These are phyloP conservation scores for Melanaphis sacchari DNA, from an alignment of 1,140 invertebrate genomes.

Conservation along the genomic window DNA sequence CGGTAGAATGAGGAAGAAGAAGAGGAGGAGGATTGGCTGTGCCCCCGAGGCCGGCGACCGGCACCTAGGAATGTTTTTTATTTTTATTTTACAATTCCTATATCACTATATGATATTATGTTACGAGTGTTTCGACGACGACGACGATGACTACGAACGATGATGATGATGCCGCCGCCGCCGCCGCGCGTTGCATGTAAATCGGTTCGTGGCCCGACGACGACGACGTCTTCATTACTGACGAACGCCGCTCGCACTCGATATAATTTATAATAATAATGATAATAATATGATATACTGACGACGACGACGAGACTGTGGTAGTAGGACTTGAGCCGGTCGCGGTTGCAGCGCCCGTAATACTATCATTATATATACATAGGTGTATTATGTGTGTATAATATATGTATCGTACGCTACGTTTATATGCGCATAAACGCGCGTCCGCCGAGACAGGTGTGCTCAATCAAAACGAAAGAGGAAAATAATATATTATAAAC, in stretches of 20 bases:
- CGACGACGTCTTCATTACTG: slow-evolving; percentile 45
- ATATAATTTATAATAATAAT: not conserved
- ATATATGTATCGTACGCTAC: not conserved
- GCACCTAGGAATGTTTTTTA: slow-evolving; percentile 41
- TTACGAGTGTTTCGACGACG: not conserved
- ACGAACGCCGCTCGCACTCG: not conserved
- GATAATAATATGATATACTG: not conserved
- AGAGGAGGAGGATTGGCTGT: not conserved
- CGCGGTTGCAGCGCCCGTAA: not conserved
- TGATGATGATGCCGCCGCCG: not conserved
- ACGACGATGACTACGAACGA: too few relatives aligned
- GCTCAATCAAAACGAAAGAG: not conserved
- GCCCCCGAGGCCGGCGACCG: slow-evolving; percentile 31
- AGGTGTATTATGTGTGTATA: not conserved
- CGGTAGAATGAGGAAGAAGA: too few relatives aligned
- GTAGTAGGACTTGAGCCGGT: not conserved
- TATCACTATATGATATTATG: not conserved
- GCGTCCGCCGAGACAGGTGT: not conserved
- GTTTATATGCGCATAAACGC: too few relatives aligned
- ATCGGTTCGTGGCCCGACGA: not conserved
- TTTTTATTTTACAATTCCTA: not conserved
- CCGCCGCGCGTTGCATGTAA: slow-evolving; percentile 9
- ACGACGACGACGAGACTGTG: not conserved
- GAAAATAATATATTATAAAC: not conserved
- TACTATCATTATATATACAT: not conserved